Conservation (phyloP, 1,140 invertebrate genomes). For the Diuraphis noxia region DNA sequence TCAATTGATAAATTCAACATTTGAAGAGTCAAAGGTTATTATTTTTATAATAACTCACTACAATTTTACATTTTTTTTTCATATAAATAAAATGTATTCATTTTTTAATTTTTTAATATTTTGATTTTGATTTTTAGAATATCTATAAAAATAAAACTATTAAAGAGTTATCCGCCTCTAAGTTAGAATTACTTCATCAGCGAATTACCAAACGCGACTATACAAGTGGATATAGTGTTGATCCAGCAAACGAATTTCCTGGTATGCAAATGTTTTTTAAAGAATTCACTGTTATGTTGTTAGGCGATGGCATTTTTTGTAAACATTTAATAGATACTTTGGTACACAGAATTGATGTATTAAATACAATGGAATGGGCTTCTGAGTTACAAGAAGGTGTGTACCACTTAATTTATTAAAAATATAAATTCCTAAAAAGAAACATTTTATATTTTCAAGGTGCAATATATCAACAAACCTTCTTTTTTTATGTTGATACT, state of each 20-base stretch:
- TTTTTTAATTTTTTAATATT: background rate
- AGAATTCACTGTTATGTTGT: background rate
- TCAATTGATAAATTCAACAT: conserved; percentile 46
- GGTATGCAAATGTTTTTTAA: conserved; percentile 41
- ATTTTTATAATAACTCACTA: background rate
- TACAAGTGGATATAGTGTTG: conserved; percentile 38
- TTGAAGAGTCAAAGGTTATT: conserved; percentile 40
- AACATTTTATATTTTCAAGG: background rate
- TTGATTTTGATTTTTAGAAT: background rate
- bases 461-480: conserved; percentile 27
- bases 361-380: conserved; percentile 47
- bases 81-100: background rate
- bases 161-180: conserved; percentile 26
- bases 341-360: conserved; percentile 38
- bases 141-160: conserved; percentile 43
- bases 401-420: background rate
- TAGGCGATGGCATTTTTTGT: background rate
- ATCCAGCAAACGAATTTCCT: conserved; percentile 44
- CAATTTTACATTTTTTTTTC: background rate
- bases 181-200: conserved; percentile 45
- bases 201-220: conserved; percentile 50
- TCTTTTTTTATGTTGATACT: conserved; percentile 38
- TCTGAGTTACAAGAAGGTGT: conserved; percentile 46
- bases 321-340: conserved; percentile 46
- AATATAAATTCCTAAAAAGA: background rate